Evolutionary conservation across 2,888 invertebrate species (phyloP).

Genomic region (Lissonota sp.): DNA sequence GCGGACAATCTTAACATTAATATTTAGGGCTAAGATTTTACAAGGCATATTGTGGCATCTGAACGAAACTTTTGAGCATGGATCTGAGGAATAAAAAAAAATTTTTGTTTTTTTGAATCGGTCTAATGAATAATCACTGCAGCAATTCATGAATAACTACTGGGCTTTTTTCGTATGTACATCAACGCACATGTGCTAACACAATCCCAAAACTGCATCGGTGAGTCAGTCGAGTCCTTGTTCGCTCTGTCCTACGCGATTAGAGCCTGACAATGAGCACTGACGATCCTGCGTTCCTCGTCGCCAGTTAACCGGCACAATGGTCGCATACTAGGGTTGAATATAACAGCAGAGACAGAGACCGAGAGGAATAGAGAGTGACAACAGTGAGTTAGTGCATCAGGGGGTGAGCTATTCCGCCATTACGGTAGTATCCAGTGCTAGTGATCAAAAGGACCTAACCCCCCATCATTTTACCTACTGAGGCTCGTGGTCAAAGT

Average conservation of each 20-base stretch:
- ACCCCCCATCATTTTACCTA: not conserved
- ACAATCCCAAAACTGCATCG: slow-evolving; percentile 46
- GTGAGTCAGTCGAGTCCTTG: slow-evolving; percentile 69
- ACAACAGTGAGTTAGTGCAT: slow-evolving; percentile 47
- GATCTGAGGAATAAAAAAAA: too few species aligned
- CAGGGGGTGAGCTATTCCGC: not conserved
- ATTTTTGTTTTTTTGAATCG: too few species aligned
- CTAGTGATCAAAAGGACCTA: slow-evolving; percentile 19
- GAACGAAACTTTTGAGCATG: too few species aligned
- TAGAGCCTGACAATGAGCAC: slow-evolving; percentile 79
- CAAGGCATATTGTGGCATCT: too few species aligned
- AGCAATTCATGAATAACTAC: too few species aligned
- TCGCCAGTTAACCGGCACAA: slow-evolving; percentile 72
- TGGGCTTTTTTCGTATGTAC: too few species aligned
- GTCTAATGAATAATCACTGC: too few species aligned
- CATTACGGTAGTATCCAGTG: not conserved
- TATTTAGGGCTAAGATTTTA: too few species aligned
- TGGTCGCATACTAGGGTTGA: slow-evolving; percentile 61
- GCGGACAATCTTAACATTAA: too few species aligned
- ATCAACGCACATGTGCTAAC: too few species aligned
- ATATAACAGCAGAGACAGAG: not conserved
- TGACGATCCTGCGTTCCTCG: slow-evolving; percentile 77
- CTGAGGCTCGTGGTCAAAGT: not conserved
- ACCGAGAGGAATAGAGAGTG: slow-evolving; percentile 35
- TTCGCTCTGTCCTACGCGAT: slow-evolving; percentile 76